Base-by-base conservation (phyloP, 1,140 invertebrate genomes). In the Dryas iulia region DNA sequence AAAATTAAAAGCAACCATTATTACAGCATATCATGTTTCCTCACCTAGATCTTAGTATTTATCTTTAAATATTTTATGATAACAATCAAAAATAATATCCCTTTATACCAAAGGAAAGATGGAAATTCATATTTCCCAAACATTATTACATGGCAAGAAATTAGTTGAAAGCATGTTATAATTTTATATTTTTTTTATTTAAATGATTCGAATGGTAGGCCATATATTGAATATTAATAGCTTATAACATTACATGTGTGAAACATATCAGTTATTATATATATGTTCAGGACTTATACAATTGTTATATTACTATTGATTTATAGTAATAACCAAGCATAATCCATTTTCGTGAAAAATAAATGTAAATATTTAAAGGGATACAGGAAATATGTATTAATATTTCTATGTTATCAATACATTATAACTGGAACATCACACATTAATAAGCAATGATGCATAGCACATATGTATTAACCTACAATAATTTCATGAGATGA, bases 1-100 rank as follows among this genome's bases (percentile, higher is more conserved):
- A 90, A 91, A 91, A 88, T 88, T 86, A 89, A 78, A 89, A 91
- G 87, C 86, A 88, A 89, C 84, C 83, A 87, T 87, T 86, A 86
- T 89, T 89, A 91, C 85, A 91, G 86, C 83, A 72, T 86, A 90
- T 82, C 69, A 73, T 76, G 80, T 81, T 82, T 77, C 74, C 72
- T 81, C 81, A 83, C 74, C 68, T 79, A 83, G 76, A 56, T 78
- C 81, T 82, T 84, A 82, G 62, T 65, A 74, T 74, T 78, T 81
- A 82, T 53, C 69, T 72, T 76, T 76, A 73, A 14, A 26, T 56
- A 25, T 30, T 35, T 33, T 64, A 21, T 47, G 14, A 47, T 21
- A 47, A 47, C 14, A 47, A 47, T 47, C 14, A 21, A 47, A 47
- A 57, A 56, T 35, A 57, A 65, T 12, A 65, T 57, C 30, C 62